Base-by-base conservation (phyloP, 2,888 invertebrate genomes). In the Bellardia pandia region DNA sequence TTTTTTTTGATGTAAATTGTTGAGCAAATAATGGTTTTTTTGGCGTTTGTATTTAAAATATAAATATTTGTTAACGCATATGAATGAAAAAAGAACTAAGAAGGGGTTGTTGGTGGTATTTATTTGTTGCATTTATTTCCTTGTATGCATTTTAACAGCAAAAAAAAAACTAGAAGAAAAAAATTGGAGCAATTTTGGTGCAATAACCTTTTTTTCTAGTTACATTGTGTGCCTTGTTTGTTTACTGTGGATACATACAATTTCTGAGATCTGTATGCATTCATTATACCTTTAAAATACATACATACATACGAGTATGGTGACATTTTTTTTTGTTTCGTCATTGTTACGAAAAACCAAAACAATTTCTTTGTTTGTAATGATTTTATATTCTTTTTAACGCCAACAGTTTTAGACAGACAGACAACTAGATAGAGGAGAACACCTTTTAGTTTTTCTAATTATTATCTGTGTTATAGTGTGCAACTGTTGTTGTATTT, bases 181-280 rank as follows among this genome's bases (percentile, higher is more conserved):
- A 72, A 79, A 83, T 58, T 86, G 58, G 86, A 83, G 51, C 83
- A 76, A 66, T 86, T 79, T 79, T 66, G 51, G 86, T 69, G 71
- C 86, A 83, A 83, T 56, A 86, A 86, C 83, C 83, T 83, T 79
- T 60, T 60, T 72, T 66, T 74, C 40, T 42, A 7, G n/a, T n/a
- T 58, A 14, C 51, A 33, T 4, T 45, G 45, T 45, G 45, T 48
- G 48, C 11, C 33, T 58, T 60, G 9, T 45, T 53, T 64, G 30
- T 76, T 40, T 30, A 6, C 9, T 48, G 5, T 16, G n/a, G 56
- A 51, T 53, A 51, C 37, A 42, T 64, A 45, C 51, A 51, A 62
- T 13, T 23, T n/a, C 30, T 6, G 33, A 9, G 42, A 9, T 53
- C 23, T 6, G 37, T 9, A 60, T 33, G 62, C 51, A 45, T 51